Evolutionary conservation across 2,888 invertebrate species (phyloP), one percentile per base, ranked within the genome.

Genomic region (Ashinkailepas kermadecensis): DNA sequence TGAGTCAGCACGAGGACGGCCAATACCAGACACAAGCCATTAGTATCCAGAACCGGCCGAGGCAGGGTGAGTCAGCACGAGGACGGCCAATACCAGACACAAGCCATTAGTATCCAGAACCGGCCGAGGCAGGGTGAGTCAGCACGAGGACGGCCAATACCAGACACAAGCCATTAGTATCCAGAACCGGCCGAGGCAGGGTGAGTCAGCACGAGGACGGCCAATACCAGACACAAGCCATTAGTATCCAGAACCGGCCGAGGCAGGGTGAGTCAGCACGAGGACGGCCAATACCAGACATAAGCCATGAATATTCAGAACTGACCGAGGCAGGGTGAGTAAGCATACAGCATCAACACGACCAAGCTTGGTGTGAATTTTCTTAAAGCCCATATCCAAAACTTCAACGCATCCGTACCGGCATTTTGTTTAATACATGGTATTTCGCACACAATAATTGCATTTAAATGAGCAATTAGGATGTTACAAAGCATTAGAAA

Each of bases 131-230:
- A 92, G 90, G 91, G 93, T 93, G 86, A 84, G 82, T 78, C 12
- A 21, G 11, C 57, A 18, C 86, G 85, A 85, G 57, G 89, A 89
- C 79, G 93, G 93, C 85, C 91, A 91, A 81, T 95, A 95, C 87
- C 92, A 93, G 83, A 95, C 95, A 0, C 94, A 95, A 86, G 94
- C 95, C 13, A 95, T 92, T 84, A 94, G 94, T 86, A 94, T 94
- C 84, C 93, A 94, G 86, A 93, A 93, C 84, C 12, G 93, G 86
- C 93, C 93, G 0, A 88, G 94, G 84, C 92, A 92, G 90, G 91
- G 93, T 93, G 86, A 84, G 82, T 78, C 95, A 96, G 87, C 92
- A 93, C 86, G 85, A 85, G 57, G 89, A 89, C 79, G 93, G 93
- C 85, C 91, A 91, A 81, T 95, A 95, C 87, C 92, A 93, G 83